A percentile compares a stretch with the other conserved stretches of the same genome.
These are phyloP conservation scores for Melieria omissa DNA, from an alignment of 2,888 invertebrate species.

Conservation along the genomic window DNA sequence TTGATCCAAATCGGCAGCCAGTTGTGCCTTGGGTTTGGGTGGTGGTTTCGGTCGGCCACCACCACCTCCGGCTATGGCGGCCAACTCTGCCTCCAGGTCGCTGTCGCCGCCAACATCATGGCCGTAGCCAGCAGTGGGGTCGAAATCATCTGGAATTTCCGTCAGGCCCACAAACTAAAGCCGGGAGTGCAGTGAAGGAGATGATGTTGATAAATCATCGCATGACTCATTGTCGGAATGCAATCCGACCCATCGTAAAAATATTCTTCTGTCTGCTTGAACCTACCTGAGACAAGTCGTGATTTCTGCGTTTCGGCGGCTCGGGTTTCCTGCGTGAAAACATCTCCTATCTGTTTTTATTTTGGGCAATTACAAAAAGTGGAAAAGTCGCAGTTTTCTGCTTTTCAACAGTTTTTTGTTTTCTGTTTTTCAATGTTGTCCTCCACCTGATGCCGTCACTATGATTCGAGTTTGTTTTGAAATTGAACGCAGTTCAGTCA, in stretches of 20 bases:
- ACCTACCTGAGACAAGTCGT: constrained; percentile 63
- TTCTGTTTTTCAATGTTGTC: background rate
- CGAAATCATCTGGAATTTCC: constrained; percentile 75
- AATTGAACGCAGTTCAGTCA: background rate
- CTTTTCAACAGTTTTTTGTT: background rate
- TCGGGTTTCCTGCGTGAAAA: constrained; percentile 61
- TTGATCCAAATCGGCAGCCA: constrained; percentile 74
- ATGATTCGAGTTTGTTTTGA: constrained; percentile 3
- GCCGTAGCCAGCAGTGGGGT: constrained; percentile 69
- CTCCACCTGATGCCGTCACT: constrained; percentile 21
- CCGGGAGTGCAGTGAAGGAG: constrained; percentile 35
- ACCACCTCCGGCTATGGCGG: constrained; percentile 73
- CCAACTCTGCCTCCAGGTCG: constrained; percentile 88
- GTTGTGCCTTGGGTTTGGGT: constrained; percentile 64
- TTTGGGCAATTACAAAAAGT: background rate
- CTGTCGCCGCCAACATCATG: constrained; percentile 75
- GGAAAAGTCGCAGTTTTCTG: background rate
- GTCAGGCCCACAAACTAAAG: constrained; percentile 81
- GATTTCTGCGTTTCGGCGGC: constrained; percentile 57
- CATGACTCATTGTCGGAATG: constrained; percentile 50
- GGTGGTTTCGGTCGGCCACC: constrained; percentile 60
- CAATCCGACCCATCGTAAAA: background rate
- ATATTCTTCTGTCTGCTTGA: too few species aligned
- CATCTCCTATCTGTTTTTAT: constrained; percentile 48
- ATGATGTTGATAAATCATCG: constrained; percentile 14